Evolutionary conservation across 2,113 vertebrate species (phyloP).

Genomic region (Hylia prasina): DNA sequence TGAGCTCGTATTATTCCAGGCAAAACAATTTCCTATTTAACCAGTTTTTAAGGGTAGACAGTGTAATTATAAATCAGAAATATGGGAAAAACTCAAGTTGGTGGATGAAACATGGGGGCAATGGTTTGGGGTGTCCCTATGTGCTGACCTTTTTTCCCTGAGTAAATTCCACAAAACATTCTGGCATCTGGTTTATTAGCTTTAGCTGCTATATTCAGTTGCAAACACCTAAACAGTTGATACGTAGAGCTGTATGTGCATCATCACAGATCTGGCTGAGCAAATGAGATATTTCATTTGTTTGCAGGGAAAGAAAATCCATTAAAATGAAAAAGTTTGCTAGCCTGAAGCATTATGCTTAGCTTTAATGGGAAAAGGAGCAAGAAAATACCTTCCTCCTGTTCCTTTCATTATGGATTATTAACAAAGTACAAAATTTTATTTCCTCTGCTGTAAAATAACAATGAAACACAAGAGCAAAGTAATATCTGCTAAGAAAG

Average conservation of each 20-base stretch:
- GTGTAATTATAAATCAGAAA: background rate
- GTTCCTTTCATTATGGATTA: background rate
- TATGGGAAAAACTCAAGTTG: background rate
- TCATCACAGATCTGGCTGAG: background rate
- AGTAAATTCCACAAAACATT: background rate
- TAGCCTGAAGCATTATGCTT: background rate
- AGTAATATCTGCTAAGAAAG: background rate
- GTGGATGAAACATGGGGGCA: background rate
- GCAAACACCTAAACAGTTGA: background rate
- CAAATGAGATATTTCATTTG: constrained; percentile 8
- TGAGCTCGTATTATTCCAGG: background rate
- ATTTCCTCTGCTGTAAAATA: background rate
- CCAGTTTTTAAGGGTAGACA: background rate
- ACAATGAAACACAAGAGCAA: background rate
- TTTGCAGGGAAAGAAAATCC: constrained; percentile 13
- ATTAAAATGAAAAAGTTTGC: background rate
- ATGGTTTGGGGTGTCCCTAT: background rate
- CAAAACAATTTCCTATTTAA: background rate
- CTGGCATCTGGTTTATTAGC: background rate
- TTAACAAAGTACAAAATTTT: background rate
- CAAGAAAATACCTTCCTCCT: background rate
- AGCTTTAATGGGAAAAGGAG: background rate
- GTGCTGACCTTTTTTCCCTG: background rate
- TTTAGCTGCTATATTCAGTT: background rate
- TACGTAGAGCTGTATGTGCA: background rate